Base-by-base conservation (phyloP, 1,140 invertebrate species). In the Apis laboriosa region DNA sequence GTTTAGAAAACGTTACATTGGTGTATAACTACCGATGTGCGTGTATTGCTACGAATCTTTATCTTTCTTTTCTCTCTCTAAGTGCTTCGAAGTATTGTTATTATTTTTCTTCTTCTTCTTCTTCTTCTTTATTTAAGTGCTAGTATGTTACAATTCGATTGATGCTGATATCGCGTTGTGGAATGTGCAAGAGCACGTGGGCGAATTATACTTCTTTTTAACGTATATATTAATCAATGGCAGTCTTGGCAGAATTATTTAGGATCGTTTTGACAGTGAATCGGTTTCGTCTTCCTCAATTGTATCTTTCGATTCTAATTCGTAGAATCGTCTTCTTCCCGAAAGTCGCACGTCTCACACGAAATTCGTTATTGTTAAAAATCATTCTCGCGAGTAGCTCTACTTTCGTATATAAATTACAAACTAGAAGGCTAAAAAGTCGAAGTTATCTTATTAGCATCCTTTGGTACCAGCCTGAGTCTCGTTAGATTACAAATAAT, bases 391-490 rank as follows among this genome's bases (percentile, higher is more conserved):
- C 80, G 84, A 51, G 64, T 77, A 67, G 77, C 78, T 79, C 77
- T 77, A 83, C 73, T 60, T 43, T 63, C 19, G 28, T 83, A 85
- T 55, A 34, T 88, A 79, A 88, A 88, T 88, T 88, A 88, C 77
- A 88, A 88, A 88, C 72, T 76, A 83, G 84, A 68, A 68, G 74
- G 84, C 83, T 88, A 87, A 81, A 87, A 87, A 80, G 63, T 89
- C 86, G 63, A 88, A 89, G 80, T 70, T 89, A 84, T 43, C 80
- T 86, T 74, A 66, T 70, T 73, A 87, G 83, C 83, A 78, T 88
- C 87, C 89, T 90, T 91, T 90, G 90, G 90, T 90, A 86, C 84
- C 86, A 91, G 90, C 89, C 90, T 91, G 90, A 92, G 90, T 90
- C 90, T 91, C 84, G 80, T 90, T 90, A 68, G 68, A 86, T 87